Evolutionary conservation across 2,888 invertebrate species (phyloP), one percentile per base, ranked within the genome.

Genomic region (Mesorhabditis spiculigera): DNA sequence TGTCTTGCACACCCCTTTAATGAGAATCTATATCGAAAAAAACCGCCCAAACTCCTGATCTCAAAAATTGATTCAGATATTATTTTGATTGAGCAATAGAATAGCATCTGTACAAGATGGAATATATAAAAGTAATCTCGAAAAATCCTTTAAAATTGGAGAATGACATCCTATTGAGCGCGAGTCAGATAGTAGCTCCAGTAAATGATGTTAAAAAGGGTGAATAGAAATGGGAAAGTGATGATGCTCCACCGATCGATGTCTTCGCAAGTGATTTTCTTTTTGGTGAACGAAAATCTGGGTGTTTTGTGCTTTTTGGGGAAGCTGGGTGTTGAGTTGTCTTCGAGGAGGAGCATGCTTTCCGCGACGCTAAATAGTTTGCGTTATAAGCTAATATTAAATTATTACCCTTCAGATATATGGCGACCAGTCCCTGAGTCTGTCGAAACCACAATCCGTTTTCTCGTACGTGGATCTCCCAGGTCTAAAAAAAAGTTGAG

Each of bases 171-270:
- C 41, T 45, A 61, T 61, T 67, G 70, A 63, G 66, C 45, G 62
- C 78, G 63, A 8, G 72, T 78, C 71, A 85, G 77, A 71, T 85
- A 85, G 71, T 84, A 85, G 10, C 79, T 78, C 85, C 85, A 85
- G 70, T 85, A 85, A 63, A 81, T 74, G 44, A 85, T 77, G 69
- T 85, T 85, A 74, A 85, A 85, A 8, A 81, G 69, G 4, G 79
- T 79, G 71, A 82, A 82, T 41, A 80, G 67, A 64, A 78, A 72
- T 13, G 82, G 82, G 68, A 82, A 82, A 45, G 73, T 65, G 45
- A 77, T 75, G 73, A 82, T 81, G 43, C 78, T 79, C 67, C 78
- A 68, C 44, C 75, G 68, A 66, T 83, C 83, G 50, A 83, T 82
- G 63, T 79, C 74, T 50, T 81, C 82, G 6, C 78, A 78, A 16